Percentiles rank a stretch among this genome's conserved stretches.
Evolutionary conservation across 2,797 vertebrate genomes (phyloP).

Genomic region (Nothura maculosa): DNA sequence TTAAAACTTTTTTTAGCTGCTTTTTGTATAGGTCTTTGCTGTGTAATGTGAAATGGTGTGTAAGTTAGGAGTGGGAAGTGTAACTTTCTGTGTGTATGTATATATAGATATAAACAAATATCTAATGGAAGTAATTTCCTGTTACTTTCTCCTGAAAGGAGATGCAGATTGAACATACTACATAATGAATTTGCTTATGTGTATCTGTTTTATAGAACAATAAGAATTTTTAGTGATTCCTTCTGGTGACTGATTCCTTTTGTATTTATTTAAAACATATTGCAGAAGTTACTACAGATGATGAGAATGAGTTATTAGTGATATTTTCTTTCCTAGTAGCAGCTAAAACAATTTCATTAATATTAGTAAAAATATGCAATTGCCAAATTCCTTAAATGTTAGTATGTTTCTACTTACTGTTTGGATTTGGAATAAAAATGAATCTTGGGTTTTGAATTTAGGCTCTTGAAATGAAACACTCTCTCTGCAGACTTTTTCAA

Average conservation of each 20-base stretch:
- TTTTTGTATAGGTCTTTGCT: not conserved
- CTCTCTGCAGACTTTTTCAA: not conserved
- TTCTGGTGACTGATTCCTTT: not conserved
- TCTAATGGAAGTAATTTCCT: not conserved
- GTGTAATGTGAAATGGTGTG: not conserved
- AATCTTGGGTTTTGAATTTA: not conserved
- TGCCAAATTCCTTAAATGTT: not conserved
- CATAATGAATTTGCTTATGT: not conserved
- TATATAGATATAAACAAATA: not conserved
- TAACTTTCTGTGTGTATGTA: not conserved
- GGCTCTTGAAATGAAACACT: not conserved
- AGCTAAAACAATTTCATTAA: not conserved
- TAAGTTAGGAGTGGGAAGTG: not conserved
- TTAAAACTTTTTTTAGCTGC: not conserved
- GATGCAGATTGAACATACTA: not conserved
- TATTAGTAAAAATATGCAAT: not conserved
- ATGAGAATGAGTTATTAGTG: not conserved
- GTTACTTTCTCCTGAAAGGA: not conserved
- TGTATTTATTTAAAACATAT: not conserved
- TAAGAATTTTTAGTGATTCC: not conserved
- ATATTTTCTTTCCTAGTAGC: not conserved
- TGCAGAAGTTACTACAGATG: not conserved
- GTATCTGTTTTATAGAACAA: not conserved
- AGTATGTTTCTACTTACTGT: not conserved
- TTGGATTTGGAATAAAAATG: not conserved